Evolutionary conservation across 1,140 invertebrate genomes (phyloP), one percentile per base, ranked within the genome.

Genomic region (Maconellicoccus hirsutus): DNA sequence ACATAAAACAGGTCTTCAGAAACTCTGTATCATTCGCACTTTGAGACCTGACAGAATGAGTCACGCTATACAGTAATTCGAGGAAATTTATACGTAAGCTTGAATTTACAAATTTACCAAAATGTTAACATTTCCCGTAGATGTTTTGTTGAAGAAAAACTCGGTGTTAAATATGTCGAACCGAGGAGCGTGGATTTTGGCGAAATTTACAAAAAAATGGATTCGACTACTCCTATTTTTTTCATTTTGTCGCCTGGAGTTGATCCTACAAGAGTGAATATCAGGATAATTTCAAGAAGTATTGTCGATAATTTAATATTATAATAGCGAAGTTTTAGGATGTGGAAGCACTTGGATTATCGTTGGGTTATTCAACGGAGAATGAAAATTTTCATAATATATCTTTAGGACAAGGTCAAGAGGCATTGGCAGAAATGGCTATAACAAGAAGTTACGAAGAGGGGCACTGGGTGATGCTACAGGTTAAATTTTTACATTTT

Each of bases 231-330:
- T 0, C 93, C 94, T 0, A 86, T 96, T 59, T 96, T 97, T 81
- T 98, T 98, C 78, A 96, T 98, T 74, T 81, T 98, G 16, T 96
- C 94, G 0, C 90, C 94, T 12, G 95, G 95, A 72, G 94, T 97
- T 0, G 92, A 98, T 82, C 94, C 94, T 0, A 79, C 97, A 0
- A 94, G 94, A 78, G 84, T 83, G 79, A 72, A 70, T 29, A 23
- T 42, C 29, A 23, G 12, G 12, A 33, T 33, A 33, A 12, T 33
- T 33, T 33, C 12, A 70, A 2, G n/a, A n/a, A n/a, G n/a, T n/a
- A n/a, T n/a, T n/a, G n/a, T n/a, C n/a, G n/a, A n/a, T 42, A n/a
- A n/a, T 42, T 10, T n/a, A 10, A 42, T 42, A 42, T 42, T 42
- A 61, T 6, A 61, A 6, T 61, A 7, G 7, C 16, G n/a, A 7